These are phyloP conservation scores for Bursaphelenchus mucronatus DNA, from an alignment of 1,140 invertebrate genomes.

Conservation along the genomic window DNA sequence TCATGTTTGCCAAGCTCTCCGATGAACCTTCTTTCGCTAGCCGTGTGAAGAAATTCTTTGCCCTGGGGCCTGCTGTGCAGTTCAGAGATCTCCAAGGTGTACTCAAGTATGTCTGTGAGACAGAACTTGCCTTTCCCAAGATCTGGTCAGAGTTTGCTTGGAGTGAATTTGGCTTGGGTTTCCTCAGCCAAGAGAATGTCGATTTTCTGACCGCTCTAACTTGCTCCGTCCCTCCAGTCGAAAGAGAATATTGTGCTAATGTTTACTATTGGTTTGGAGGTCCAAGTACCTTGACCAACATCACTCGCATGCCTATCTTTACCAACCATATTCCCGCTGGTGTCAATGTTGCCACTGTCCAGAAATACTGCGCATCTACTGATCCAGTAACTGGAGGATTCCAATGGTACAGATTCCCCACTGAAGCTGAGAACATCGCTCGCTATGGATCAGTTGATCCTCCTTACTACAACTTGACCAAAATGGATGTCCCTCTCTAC, in stretches of 20 bases:
- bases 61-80: too few species aligned
- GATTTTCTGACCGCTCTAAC: conserved; percentile 37
- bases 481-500: conserved; percentile 37
- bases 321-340: conserved; percentile 32
- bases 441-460: conserved; percentile 40
- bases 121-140: neutral
- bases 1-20: too few species aligned
- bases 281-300: too few species aligned
- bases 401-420: conserved; percentile 40
- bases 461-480: conserved; percentile 46
- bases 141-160: conserved; percentile 15
- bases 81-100: conserved; percentile 19
- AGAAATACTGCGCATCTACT: conserved; percentile 38
- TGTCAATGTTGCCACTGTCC: conserved; percentile 34
- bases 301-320: conserved; percentile 35
- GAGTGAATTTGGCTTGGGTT: conserved; percentile 48
- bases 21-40: conserved; percentile 33
- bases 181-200: conserved; percentile 44
- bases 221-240: conserved; percentile 27
- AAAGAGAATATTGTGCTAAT: conserved; percentile 20
- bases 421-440: conserved; percentile 11
- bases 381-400: conserved; percentile 10
- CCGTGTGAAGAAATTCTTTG: too few species aligned
- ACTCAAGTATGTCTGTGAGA: neutral
- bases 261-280: too few species aligned